Evolutionary conservation across 2,797 vertebrate genomes (phyloP), one percentile per base, ranked within the genome.

Genomic region (Kryptolebias ocellatus): DNA sequence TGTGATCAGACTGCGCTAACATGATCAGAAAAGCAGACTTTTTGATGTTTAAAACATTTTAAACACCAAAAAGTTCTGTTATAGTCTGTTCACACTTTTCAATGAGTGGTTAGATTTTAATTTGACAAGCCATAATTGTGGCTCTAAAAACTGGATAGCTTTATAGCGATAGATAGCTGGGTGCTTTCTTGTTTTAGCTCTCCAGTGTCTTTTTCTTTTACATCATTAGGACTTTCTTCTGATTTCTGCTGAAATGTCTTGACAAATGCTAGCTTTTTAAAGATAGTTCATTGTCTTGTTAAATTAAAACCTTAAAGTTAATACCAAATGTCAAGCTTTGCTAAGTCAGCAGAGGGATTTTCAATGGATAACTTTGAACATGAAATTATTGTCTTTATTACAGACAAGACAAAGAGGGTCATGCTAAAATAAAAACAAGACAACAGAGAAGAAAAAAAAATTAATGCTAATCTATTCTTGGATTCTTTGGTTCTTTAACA

Each of bases 1-100:
- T 28, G 17, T 14, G 9, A 64, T 60, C 44, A 37, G n/a, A 47
- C 6, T 62, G 34, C 20, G 44, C 58, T 49, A 39, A 49, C 44
- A 31, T 47, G 5, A 71, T 56, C 60, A 28, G 2, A 77, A 64
- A 24, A 59, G 54, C 17, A 55, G 37, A 54, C 12, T 37, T 54
- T 52, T 2, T n/a, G 31, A 45, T 56, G 18, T 5, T 57, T 52
- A 45, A 69, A 50, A 64, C 46, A 5, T 18, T 51, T 57, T 20
- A 45, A 49, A 58, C 42, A 52, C 55, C 53, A 12, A 15, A 27
- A 0, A 1, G 18, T 57, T 68, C n/a, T 42, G 10, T 39, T 60
- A 52, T 9, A n/a, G 17, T 8, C 6, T 8, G n/a, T n/a, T 9
- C 2, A 51, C 59, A 58, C 17, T 42, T 51, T 42, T 53, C 27